Percentiles rank a stretch among this genome's conserved stretches.
phyloP scores from a whole-genome alignment of 2,797 vertebrate genomes.

The Poeciliopsis infans region DNA sequence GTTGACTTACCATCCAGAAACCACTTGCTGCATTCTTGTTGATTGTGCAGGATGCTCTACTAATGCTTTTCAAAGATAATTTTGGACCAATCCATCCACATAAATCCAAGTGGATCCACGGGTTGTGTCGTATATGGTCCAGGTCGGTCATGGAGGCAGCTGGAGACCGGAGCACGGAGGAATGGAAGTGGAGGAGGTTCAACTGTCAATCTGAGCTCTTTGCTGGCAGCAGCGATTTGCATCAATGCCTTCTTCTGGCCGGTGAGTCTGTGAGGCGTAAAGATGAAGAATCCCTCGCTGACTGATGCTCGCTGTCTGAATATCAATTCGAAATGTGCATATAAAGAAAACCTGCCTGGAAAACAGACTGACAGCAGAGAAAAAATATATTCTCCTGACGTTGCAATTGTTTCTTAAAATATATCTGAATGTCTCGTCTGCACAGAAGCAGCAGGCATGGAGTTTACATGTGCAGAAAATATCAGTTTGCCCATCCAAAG shows the following conservation, averaged over 20 bases:
- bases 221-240: slow-evolving; percentile 50
- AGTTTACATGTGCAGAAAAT: not conserved
- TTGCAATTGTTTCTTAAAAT: not conserved
- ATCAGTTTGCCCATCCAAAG: not conserved
- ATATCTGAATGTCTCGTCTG: not conserved
- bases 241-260: slow-evolving; percentile 50
- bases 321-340: slow-evolving; percentile 34
- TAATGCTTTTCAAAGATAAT: not conserved
- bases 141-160: slow-evolving; percentile 66
- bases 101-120: not conserved
- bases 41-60: no score
- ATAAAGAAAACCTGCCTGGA: slow-evolving; percentile 17
- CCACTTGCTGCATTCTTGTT: no score
- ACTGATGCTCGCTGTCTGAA: slow-evolving; percentile 48
- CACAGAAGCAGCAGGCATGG: not conserved
- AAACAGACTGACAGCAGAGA: not conserved
- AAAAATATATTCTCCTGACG: not conserved
- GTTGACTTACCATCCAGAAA: no score
- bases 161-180: slow-evolving; percentile 80
- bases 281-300: slow-evolving; percentile 57
- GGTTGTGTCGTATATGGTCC: not conserved
- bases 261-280: slow-evolving; percentile 69
- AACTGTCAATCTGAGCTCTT: slow-evolving; percentile 48
- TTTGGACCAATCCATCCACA: not conserved
- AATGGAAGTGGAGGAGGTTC: slow-evolving; percentile 17